Evolutionary conservation across 1,140 invertebrate genomes (phyloP), one percentile per base, ranked within the genome.

Genomic region (Lerema accius): DNA sequence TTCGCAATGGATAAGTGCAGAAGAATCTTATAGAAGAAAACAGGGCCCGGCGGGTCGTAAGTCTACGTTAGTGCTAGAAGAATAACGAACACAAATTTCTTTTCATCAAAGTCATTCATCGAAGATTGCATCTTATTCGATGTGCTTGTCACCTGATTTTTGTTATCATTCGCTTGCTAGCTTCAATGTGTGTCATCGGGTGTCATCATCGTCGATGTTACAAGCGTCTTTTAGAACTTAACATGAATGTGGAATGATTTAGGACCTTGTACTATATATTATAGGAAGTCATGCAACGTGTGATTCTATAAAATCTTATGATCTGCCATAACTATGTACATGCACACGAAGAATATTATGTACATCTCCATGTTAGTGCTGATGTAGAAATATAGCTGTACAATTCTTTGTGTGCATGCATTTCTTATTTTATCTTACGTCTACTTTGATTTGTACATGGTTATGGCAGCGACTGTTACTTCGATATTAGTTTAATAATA

Each of bases 1-100:
- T 72, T 72, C 82, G 49, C 85, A 87, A 69, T 92, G 90, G 89
- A 77, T 81, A 65, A 84, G 78, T 68, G 58, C 76, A 50, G 87
- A 81, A 55, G 91, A 91, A 78, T 86, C 83, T 63, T 92, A 92
- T 83, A 78, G 91, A 78, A 88, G 90, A 78, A 92, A 92, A 80
- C 90, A 92, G 71, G 86, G 77, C 64, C 77, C 78, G 23, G 70
- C 71, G 61, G 91, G 89, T 80, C 90, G 92, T 92, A 92, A 92
- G 92, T 92, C 79, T 72, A 73, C 49, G 60, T 71, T 80, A 79
- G 70, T 71, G 60, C 70, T 69, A 71, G 66, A 73, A 56, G 63
- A 60, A 69, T 49, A 68, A 56, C n/a, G 65, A 63, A 61, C 51
- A 67, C 39, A 4, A 1, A 32, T 62, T 53, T 63, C 17, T 67